Base-by-base conservation (phyloP, 2,113 vertebrate genomes). In the Girardinichthys multiradiatus region DNA sequence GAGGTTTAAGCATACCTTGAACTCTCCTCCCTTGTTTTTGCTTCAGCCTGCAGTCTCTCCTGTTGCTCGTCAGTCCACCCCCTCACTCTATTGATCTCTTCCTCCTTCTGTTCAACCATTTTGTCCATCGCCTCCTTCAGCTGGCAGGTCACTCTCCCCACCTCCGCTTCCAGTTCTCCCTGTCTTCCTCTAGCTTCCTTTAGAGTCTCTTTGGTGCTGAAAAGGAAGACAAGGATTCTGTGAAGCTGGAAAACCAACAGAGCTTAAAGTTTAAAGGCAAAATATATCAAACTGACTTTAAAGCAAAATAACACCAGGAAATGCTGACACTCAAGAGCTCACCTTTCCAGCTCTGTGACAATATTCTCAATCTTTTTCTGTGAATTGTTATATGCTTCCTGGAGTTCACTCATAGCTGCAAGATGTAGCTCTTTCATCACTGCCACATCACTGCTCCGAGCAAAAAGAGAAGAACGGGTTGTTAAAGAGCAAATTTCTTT, bases 281-380 rank as follows among this genome's bases (percentile, higher is more conserved):
- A 48, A 30, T 15, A 5, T 70, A 76, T 74, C 39, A 76, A 73
- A 69, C 27, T 15, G 29, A 61, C 51, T 17, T 60, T 51, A 31
- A 54, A 54, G 2, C 2, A 27, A 51, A 24, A 27, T 72, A n/a
- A 37, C 57, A 58, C 31, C 1, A 15, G 45, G 28, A 64, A 42
- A 57, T 4, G 17, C 67, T 10, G 62, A 72, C 19, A 42, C 68
- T 24, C 0, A 0, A 54, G 48, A 0, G 21, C 82, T 90, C 94
- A 98, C 97, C 94, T 96, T 90, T 97, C 94, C 74, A 96, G 93
- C 5, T 96, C 94, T 31, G 94, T 84, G 63, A 91, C 68, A 59
- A 92, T 64, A 28, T 93, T 83, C 30, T 60, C 92, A n/a, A 96
- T 92, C 86, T 91, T 90, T 51, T 81, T 68, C 27, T 94, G 59